A percentile compares a stretch with the other conserved stretches of the same genome.
phyloP scores from a whole-genome alignment of 2,888 invertebrate genomes.

The Cerastis leucographa region DNA sequence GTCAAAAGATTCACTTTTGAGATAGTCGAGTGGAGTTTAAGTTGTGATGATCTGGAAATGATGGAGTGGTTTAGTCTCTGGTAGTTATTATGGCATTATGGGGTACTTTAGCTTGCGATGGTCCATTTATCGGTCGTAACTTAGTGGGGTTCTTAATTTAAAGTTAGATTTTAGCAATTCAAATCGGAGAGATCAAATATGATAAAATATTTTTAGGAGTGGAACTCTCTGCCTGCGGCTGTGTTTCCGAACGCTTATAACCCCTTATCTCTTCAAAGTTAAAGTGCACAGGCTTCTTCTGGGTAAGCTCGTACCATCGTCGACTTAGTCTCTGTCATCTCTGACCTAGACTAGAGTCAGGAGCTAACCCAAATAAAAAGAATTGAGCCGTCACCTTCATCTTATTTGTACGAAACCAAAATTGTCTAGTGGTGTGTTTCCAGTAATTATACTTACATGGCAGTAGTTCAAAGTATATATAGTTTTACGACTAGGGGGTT shows the following conservation, averaged over 20 bases:
- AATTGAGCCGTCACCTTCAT: background rate
- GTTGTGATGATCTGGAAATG: constrained; percentile 8
- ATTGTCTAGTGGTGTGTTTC: background rate
- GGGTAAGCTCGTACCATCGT: too few relatives aligned
- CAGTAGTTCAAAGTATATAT: background rate
- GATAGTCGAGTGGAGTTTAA: constrained; percentile 25
- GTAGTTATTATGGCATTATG: background rate
- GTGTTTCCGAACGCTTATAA: too few relatives aligned
- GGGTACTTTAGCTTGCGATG: background rate
- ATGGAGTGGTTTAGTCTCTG: constrained; percentile 15
- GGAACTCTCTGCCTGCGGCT: too few relatives aligned
- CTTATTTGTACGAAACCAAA: background rate
- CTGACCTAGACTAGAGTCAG: too few relatives aligned
- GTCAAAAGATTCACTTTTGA: constrained; percentile 41
- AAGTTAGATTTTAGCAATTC: background rate
- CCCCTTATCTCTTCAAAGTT: too few relatives aligned
- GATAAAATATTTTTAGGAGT: too few relatives aligned
- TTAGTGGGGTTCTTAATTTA: background rate
- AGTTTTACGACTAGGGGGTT: background rate
- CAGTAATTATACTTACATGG: background rate
- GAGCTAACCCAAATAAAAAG: too few relatives aligned
- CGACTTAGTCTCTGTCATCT: too few relatives aligned
- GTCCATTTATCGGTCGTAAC: background rate
- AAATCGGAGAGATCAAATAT: background rate
- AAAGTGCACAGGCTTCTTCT: too few relatives aligned